Evolutionary conservation across 2,888 invertebrate species (phyloP), one percentile per base, ranked within the genome.

Genomic region (Sarcophaga subvicina): DNA sequence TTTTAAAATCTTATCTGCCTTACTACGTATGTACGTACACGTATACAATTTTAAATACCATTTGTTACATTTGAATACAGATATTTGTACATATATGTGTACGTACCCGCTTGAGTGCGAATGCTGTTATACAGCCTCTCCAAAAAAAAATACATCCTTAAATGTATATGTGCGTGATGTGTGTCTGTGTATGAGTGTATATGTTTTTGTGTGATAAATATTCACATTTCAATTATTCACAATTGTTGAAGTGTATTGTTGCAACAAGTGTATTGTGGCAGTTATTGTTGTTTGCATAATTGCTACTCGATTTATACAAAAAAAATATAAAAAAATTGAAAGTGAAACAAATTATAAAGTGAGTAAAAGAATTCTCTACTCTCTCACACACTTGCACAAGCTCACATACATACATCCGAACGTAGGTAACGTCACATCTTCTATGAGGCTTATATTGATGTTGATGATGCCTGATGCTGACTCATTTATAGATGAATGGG

Each of bases 191-290:
- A 12, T 45, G 20, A 20, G 67, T 14, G n/a, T 0, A 8, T 37
- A n/a, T 11, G 37, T 37, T 37, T 66, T 37, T 37, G 37, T 49
- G 17, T 76, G 70, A 80, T 87, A 81, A 84, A 87, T 87, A 87
- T 84, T 76, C 81, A 64, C 84, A 82, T 87, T 87, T 87, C 76
- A 87, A 84, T 87, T 87, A 82, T 84, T 87, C 71, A 72, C 84
- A 82, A 79, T 82, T 82, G 71, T 79, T 79, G 75, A 78, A 76
- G 84, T 70, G 71, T 75, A 84, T 84, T 84, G 78, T 79, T 84
- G 87, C 87, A 87, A 87, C 87, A 87, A 87, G 87, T 87, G 87
- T 79, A 70, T 67, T 79, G 79, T 79, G 75, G 76, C 87, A 87
- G 81, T 84, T 87, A 79, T 87, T 80, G 79, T 81, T 84, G 81